These are phyloP conservation scores for Allygus modestus DNA, from an alignment of 2,888 invertebrate species.

Conservation along the genomic window DNA sequence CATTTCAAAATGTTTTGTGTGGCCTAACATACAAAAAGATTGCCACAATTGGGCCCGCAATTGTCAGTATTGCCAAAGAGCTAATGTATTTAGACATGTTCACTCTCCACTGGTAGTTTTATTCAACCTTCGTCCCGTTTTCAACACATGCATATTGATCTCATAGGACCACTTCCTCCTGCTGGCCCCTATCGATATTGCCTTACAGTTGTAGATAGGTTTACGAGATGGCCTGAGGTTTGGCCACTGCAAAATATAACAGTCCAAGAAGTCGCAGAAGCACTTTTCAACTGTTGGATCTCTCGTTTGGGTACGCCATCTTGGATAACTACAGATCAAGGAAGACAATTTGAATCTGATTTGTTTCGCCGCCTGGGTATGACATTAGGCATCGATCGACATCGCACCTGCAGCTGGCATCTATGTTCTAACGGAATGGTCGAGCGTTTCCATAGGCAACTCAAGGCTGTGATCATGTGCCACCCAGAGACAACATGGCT, in stretches of 20 bases:
- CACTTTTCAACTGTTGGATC: conserved; percentile 1
- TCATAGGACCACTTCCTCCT: conserved; percentile 73
- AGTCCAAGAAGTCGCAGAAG: conserved; percentile 48
- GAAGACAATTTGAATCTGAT: conserved; percentile 36
- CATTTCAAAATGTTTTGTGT: no score
- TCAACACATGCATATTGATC: conserved; percentile 74
- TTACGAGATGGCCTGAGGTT: conserved; percentile 58
- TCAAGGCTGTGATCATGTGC: conserved; percentile 61
- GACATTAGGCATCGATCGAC: not conserved
- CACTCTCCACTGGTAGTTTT: conserved; percentile 66
- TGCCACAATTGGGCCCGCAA: not conserved
- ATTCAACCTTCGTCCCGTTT: conserved; percentile 71
- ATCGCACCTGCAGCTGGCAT: conserved; percentile 60
- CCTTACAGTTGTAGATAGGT: conserved; percentile 44
- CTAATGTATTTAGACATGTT: not conserved
- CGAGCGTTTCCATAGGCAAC: conserved; percentile 59
- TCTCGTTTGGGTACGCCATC: conserved; percentile 3
- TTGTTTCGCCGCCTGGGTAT: not conserved
- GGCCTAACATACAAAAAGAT: no score
- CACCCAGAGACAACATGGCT: conserved; percentile 51
- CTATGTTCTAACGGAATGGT: conserved; percentile 63
- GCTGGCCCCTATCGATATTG: conserved; percentile 71
- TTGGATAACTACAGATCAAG: conserved; percentile 13
- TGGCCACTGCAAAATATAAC: no score
- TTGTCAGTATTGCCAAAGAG: not conserved